These are phyloP conservation scores for Liodrosophila aerea DNA, from an alignment of 2,888 invertebrate genomes.

Conservation along the genomic window DNA sequence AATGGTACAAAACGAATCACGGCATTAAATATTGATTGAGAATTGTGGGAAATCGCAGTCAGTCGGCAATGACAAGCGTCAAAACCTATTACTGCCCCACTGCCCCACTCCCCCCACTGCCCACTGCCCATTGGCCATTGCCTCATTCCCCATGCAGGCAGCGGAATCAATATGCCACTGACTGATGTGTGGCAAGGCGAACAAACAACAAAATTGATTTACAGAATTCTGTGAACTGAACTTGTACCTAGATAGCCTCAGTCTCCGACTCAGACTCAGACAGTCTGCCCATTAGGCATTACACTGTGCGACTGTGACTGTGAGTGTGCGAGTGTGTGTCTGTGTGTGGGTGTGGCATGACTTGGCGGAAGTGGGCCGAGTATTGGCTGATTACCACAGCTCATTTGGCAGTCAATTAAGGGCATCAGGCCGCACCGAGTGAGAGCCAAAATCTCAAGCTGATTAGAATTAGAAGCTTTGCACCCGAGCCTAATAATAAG, in stretches of 20 bases:
- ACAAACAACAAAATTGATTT: conserved; percentile 43
- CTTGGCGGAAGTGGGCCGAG: not conserved
- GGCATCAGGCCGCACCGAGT: conserved; percentile 16
- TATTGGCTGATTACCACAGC: conserved; percentile 34
- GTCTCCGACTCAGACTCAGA: too few species aligned
- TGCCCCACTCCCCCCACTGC: not conserved
- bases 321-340: too few species aligned
- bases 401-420: conserved; percentile 58
- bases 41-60: conserved; percentile 45
- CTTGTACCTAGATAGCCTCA: not conserved
- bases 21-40: conserved; percentile 54
- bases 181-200: conserved; percentile 15
- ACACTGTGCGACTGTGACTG: not conserved
- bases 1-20: conserved; percentile 27
- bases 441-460: conserved; percentile 5
- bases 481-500: conserved; percentile 10
- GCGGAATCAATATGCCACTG: too few species aligned
- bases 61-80: conserved; percentile 26
- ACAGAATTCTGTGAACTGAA: conserved; percentile 29
- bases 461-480: conserved; percentile 18
- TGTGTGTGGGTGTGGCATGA: not conserved
- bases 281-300: too few species aligned
- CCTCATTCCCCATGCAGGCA: not conserved
- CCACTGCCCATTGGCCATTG: not conserved
- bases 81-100: conserved; percentile 11